Percentiles rank a stretch among this genome's conserved stretches.
phyloP scores from a whole-genome alignment of 2,113 vertebrate genomes.

The Oryzias woworae region DNA sequence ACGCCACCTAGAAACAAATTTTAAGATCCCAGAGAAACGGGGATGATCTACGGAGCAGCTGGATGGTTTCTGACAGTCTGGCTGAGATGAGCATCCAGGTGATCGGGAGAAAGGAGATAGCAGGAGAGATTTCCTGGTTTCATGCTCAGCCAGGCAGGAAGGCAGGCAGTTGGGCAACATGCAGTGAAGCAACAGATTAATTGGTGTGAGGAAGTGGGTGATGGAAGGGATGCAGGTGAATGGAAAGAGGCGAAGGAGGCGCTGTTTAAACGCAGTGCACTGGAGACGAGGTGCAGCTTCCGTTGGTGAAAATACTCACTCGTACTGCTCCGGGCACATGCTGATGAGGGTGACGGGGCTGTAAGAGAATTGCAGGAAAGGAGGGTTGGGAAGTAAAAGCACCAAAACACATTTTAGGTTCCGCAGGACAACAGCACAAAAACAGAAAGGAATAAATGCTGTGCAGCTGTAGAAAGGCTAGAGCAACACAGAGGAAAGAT shows the following conservation, averaged over 20 bases:
- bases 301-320: conserved; percentile 87
- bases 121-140: conserved; percentile 18
- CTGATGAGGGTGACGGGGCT: conserved; percentile 99
- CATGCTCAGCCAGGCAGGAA: conserved; percentile 44
- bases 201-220: conserved; percentile 18
- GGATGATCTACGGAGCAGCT: conserved; percentile 45
- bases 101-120: conserved; percentile 22
- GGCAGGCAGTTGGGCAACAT: conserved; percentile 60
- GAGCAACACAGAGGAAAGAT: conserved; percentile 2
- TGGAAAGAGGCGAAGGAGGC: conserved; percentile 3
- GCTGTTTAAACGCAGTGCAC: conserved; percentile 51
- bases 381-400: conserved; percentile 36
- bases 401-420: conserved; percentile 68
- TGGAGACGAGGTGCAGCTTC: conserved; percentile 30
- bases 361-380: conserved; percentile 69
- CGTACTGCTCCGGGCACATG: conserved; percentile 99
- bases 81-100: conserved; percentile 38
- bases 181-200: conserved; percentile 50
- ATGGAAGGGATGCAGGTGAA: conserved; percentile 2
- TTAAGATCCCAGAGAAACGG: conserved; percentile 43
- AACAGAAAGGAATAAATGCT: neutral
- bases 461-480: conserved; percentile 8
- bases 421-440: conserved; percentile 32
- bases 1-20: conserved; percentile 52
- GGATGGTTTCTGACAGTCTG: conserved; percentile 47